Base-by-base conservation (phyloP, 2,888 invertebrate genomes). In the Brachylomia viminalis region DNA sequence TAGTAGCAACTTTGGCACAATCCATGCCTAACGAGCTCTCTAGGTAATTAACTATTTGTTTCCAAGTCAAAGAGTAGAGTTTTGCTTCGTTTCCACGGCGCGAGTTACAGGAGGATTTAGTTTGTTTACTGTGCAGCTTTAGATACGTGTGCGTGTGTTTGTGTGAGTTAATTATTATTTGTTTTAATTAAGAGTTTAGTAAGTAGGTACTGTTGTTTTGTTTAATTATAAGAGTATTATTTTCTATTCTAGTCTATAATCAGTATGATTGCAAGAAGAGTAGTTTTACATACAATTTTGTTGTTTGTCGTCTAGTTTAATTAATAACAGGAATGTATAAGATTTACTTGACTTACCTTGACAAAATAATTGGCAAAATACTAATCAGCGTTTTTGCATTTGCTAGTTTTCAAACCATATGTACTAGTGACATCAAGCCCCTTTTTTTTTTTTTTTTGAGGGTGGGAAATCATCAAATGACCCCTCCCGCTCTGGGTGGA, bases 41-140 rank as follows among this genome's bases (percentile, higher is more conserved):
- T 91, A 90, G 91, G 92, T 95, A 95, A 95, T 95, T 95, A 95
- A 94, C 95, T 95, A 95, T 95, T 95, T 95, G 95, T 95, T 95
- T 92, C 92, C 86, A 91, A 95, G 94, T 95, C 95, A 95, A 94
- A 95, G 94, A 94, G 92, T 93, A 88, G 88, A 92, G 91, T 93
- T 92, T 85, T 87, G 90, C 90, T 89, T 85, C 89, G 90, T 88
- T 88, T 86, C 87, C 66, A 77, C 58, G 59, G 86, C 64, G 78
- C 80, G 75, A 87, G 87, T 70, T 47, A 80, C 47, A 72, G 69
- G 84, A 85, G 83, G 59, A 59, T 72, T 64, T 69, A 62, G 54
- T 72, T 52, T 52, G 56, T 84, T 69, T 64, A 52, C 8, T 3
- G 59, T 23, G 2, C 27, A 45, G 45, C 47, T 80, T n/a, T 20